Evolutionary conservation across 2,888 invertebrate species (phyloP).

Genomic region (Epiblema foenella): DNA sequence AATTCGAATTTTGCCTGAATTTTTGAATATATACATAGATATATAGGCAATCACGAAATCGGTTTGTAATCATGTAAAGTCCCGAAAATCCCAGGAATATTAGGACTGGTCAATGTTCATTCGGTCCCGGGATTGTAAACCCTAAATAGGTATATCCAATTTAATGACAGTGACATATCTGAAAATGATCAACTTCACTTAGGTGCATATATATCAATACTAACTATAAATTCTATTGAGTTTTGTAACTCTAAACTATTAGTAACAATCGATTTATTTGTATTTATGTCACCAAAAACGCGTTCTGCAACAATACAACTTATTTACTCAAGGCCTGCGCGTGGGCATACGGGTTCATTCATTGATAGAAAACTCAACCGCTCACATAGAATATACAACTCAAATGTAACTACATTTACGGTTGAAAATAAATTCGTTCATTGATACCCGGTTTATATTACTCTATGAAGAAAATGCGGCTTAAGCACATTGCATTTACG

Average conservation of each 20-base stretch:
- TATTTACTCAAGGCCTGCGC: slow-evolving; percentile 59
- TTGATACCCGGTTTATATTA: slow-evolving; percentile 49
- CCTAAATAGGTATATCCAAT: too few relatives aligned
- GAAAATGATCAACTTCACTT: too few relatives aligned
- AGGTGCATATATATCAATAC: neutral
- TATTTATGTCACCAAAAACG: slow-evolving; percentile 21
- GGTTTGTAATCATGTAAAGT: too few relatives aligned
- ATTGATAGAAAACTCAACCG: slow-evolving; percentile 53
- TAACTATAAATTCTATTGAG: neutral
- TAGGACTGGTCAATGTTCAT: too few relatives aligned
- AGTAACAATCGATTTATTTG: slow-evolving; percentile 10
- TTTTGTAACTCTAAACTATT: slow-evolving; percentile 5
- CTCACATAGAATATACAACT: neutral
- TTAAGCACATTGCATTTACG: neutral
- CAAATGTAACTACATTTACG: neutral
- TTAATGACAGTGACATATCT: too few relatives aligned
- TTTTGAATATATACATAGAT: too few relatives aligned
- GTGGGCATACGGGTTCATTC: slow-evolving; percentile 65
- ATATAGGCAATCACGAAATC: too few relatives aligned
- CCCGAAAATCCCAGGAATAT: too few relatives aligned
- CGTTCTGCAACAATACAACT: slow-evolving; percentile 47
- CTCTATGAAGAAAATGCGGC: neutral
- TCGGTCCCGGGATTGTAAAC: too few relatives aligned
- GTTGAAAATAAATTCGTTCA: slow-evolving; percentile 43
- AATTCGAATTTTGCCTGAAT: too few relatives aligned